Percentiles rank a stretch among this genome's conserved stretches.
These are phyloP conservation scores for Acheta domesticus DNA, from an alignment of 2,888 invertebrate species.

Conservation along the genomic window DNA sequence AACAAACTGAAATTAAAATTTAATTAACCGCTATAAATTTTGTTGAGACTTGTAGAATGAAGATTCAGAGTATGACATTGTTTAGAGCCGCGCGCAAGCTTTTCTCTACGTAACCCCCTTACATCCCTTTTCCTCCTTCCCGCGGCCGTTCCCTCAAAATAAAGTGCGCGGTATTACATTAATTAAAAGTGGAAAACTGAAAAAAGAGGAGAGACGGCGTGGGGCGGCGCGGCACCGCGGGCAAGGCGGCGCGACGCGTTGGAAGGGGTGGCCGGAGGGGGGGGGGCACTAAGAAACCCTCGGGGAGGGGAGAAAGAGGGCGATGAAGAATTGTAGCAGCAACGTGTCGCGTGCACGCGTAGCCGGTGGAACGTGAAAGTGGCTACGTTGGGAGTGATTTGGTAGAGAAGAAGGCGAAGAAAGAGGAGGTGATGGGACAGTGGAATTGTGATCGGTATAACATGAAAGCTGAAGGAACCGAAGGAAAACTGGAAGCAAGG, in stretches of 20 bases:
- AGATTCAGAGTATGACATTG: slow-evolving; percentile 50
- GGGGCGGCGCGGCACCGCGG: no score
- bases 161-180: slow-evolving; percentile 47
- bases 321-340: no score
- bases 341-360: no score
- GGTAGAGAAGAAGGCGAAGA: background rate
- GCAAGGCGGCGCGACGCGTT: background rate
- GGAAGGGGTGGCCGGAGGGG: background rate
- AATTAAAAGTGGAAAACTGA: slow-evolving; percentile 47
- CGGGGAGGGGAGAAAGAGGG: background rate
- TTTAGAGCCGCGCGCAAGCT: slow-evolving; percentile 41
- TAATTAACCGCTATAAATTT: slow-evolving; percentile 50
- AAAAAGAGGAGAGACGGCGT: background rate
- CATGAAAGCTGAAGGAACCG: background rate
- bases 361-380: no score
- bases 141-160: slow-evolving; percentile 41
- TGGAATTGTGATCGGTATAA: no score
- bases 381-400: no score
- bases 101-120: slow-evolving; percentile 9
- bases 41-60: slow-evolving; percentile 46
- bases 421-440: background rate
- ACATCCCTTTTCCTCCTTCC: slow-evolving; percentile 42
- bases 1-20: slow-evolving; percentile 47
- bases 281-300: background rate
- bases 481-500: background rate